Evolutionary conservation across 2,888 invertebrate species (phyloP), one percentile per base, ranked within the genome.

Genomic region (Cephus sareptanus): DNA sequence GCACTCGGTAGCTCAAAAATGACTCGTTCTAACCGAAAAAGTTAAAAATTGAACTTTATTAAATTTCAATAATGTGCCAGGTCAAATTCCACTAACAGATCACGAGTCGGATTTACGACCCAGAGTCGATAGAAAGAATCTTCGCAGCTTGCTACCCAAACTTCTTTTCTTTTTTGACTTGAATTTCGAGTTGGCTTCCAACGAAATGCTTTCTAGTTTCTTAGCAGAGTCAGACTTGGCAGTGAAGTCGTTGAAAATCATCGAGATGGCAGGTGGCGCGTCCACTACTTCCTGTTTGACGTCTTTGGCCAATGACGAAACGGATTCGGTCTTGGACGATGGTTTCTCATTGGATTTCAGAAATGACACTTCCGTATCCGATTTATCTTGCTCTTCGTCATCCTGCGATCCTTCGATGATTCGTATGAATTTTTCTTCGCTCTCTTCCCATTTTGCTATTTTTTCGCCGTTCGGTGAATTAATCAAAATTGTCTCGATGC

Each of bases 391-490:
- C 30, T 35, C 56, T 4, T 77, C 34, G n/a, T 75, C 78, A 30
- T 79, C 56, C 15, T 68, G 76, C 34, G 76, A 31, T 23, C 71
- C 80, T 13, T 86, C 85, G 77, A 88, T 87, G 0, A 81, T 81
- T 30, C 83, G 81, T 69, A 88, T 81, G n/a, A 88, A 82, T 31
- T 77, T 81, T 40, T 88, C 88, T 31, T 88, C 85, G 2, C 76
- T 80, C 70, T 89, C 87, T 34, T 88, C 87, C 84, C 85, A 86
- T 30, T 73, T 79, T 11, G 81, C 78, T 77, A 84, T 82, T 56
- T 15, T 56, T 56, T 23, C 23, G 56, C 9, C 9, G 9, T 56
- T 56, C 9, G 56, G 9, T 23, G 23, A 56, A 23, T 23, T 6
- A 23, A 56, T 56, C 56, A 1, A 23, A 9, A 56, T 56, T 9